Evolutionary conservation across 2,113 vertebrate genomes (phyloP).

Genomic region (Rhinolophus sinicus): DNA sequence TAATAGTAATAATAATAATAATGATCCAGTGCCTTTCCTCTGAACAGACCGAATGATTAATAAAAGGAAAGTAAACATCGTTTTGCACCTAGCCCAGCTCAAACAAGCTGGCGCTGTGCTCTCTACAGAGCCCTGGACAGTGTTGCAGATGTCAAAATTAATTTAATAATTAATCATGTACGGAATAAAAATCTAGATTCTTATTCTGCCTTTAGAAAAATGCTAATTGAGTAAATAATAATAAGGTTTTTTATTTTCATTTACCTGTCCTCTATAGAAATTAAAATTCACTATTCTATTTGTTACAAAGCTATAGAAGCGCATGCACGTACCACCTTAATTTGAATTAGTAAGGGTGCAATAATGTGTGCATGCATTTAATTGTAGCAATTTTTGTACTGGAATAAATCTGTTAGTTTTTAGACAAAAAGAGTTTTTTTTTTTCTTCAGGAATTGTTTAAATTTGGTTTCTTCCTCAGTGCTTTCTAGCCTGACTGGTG

Average conservation of each 20-base stretch:
- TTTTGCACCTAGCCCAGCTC: neutral
- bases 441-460: conserved; percentile 1
- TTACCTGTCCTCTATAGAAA: conserved; percentile 28
- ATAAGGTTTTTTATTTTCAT: neutral
- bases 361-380: neutral
- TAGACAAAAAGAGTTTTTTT: conserved; percentile 28
- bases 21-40: neutral
- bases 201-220: conserved; percentile 36
- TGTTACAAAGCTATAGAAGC: neutral
- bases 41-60: neutral
- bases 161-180: conserved; percentile 34
- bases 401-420: conserved; percentile 52
- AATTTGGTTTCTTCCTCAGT: neutral
- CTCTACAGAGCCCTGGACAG: neutral
- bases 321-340: neutral
- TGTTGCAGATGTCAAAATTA: neutral
- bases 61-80: neutral
- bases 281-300: conserved; percentile 7
- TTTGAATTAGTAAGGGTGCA: neutral
- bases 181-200: neutral
- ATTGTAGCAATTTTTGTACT: conserved; percentile 4
- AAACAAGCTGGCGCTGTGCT: neutral
- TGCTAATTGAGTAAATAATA: neutral
- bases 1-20: neutral
- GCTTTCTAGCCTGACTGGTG: neutral